Percentiles rank a stretch among this genome's conserved stretches.
phyloP scores from a whole-genome alignment of 2,113 vertebrate species.

The Apodemus sylvaticus region DNA sequence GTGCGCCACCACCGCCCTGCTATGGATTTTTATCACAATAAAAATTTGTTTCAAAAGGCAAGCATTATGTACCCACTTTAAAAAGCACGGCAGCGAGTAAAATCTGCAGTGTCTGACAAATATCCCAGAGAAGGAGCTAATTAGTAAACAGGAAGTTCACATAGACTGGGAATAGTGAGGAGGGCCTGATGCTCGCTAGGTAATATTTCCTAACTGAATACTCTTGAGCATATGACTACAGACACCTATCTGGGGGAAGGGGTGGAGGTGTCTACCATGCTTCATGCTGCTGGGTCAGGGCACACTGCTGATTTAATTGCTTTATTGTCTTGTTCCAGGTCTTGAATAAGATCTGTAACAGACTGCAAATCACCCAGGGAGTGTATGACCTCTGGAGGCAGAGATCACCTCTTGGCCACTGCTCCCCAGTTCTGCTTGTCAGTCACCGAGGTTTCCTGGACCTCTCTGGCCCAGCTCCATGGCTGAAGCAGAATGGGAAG shows the following conservation, averaged over 20 bases:
- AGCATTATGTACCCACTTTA: neutral
- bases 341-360: slow-evolving; percentile 70
- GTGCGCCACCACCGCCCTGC: too few species aligned
- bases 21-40: slow-evolving; percentile 13
- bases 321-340: slow-evolving; percentile 69
- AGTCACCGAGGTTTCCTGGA: slow-evolving; percentile 63
- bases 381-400: slow-evolving; percentile 8
- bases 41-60: neutral
- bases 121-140: neutral
- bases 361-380: slow-evolving; percentile 74
- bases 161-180: neutral
- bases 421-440: slow-evolving; percentile 40
- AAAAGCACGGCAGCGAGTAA: neutral
- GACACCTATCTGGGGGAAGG: neutral
- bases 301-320: slow-evolving; percentile 67
- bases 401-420: slow-evolving; percentile 23
- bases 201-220: slow-evolving; percentile 36
- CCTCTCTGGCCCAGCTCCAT: slow-evolving; percentile 62
- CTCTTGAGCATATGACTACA: slow-evolving; percentile 50
- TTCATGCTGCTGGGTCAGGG: slow-evolving; percentile 13
- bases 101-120: neutral
- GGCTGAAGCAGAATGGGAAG: neutral
- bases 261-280: neutral
- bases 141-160: slow-evolving; percentile 5
- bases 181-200: slow-evolving; percentile 43